Percentiles rank a stretch among this genome's conserved stretches.
These are phyloP conservation scores for Saguinus midas DNA, from an alignment of 2,113 vertebrate genomes.

Conservation along the genomic window DNA sequence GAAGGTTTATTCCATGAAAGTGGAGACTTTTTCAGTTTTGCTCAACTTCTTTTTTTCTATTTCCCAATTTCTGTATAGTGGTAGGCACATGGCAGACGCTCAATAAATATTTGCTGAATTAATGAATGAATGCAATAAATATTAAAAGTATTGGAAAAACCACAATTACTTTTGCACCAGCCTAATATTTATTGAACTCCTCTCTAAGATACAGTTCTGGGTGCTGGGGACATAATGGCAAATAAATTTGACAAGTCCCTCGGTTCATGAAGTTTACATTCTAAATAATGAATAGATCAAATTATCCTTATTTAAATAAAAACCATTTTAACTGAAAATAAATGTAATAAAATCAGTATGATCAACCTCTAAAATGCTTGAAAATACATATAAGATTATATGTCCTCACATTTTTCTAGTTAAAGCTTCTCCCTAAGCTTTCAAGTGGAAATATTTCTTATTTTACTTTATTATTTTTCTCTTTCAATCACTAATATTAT, in stretches of 20 bases:
- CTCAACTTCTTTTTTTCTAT: not conserved
- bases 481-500: not conserved
- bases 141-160: not conserved
- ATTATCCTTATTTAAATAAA: not conserved
- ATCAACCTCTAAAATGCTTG: not conserved
- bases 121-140: not conserved
- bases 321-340: not conserved
- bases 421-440: not conserved
- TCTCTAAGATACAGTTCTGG: not conserved
- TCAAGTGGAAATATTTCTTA: not conserved
- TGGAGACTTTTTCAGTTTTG: not conserved
- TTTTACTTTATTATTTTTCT: not conserved
- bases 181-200: not conserved
- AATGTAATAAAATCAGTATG: not conserved
- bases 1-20: not conserved
- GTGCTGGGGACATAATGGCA: not conserved
- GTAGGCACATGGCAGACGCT: not conserved
- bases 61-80: not conserved
- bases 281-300: not conserved
- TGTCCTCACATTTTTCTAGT: constrained; percentile 4
- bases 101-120: not conserved
- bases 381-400: not conserved
- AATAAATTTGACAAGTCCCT: not conserved
- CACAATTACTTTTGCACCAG: no score
- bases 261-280: not conserved